Conservation (phyloP, 1,140 invertebrate species). For the Cataglyphis hispanica region DNA sequence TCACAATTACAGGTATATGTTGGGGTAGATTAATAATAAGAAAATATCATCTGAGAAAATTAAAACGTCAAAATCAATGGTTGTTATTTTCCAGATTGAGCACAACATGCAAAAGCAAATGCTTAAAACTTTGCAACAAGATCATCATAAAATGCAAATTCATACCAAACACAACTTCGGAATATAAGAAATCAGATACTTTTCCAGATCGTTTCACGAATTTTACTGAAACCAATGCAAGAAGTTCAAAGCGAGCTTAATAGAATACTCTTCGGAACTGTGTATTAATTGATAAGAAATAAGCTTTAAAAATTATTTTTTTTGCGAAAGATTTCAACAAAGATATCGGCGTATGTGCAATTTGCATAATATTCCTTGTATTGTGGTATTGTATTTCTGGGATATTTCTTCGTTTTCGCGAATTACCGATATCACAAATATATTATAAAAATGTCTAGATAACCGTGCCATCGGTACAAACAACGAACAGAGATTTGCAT, state of each 20-base stretch:
- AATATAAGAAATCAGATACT: conserved; percentile 71
- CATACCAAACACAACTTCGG: conserved; percentile 81
- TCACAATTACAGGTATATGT: conserved; percentile 82
- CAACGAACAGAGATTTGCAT: conserved; percentile 11
- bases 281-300: conserved; percentile 18
- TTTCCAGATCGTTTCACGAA: background rate
- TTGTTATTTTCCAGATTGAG: conserved; percentile 78
- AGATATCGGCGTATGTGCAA: conserved; percentile 12
- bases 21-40: background rate
- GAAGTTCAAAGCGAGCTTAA: conserved; percentile 38
- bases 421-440: conserved; percentile 33
- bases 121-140: conserved; percentile 83
- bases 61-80: background rate
- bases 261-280: conserved; percentile 10
- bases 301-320: conserved; percentile 30
- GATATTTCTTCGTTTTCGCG: background rate
- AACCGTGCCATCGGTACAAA: background rate
- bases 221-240: background rate
- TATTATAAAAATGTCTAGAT: background rate
- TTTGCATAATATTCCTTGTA: background rate
- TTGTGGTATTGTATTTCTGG: background rate
- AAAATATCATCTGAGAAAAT: background rate
- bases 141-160: conserved; percentile 82
- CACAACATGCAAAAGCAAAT: conserved; percentile 84
- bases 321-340: background rate